These are phyloP conservation scores for Drosophila merina DNA, from an alignment of 2,888 invertebrate genomes.

Conservation along the genomic window DNA sequence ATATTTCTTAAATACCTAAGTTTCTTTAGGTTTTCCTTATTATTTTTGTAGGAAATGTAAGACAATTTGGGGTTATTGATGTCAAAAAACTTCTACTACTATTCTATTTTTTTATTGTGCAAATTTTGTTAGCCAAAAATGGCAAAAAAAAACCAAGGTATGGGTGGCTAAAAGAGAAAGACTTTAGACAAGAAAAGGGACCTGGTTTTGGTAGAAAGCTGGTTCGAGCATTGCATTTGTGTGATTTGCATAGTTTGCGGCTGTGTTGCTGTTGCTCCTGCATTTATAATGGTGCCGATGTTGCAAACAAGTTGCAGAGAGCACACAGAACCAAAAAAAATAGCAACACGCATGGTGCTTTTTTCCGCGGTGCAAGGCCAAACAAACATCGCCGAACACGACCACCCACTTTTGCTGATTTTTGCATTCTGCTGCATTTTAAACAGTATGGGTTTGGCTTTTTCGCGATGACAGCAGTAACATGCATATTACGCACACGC, in stretches of 20 bases:
- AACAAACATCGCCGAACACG: slow-evolving; percentile 53
- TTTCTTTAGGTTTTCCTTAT: no score
- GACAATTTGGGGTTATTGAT: no score
- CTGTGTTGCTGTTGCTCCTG: slow-evolving; percentile 45
- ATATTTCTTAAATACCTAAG: background rate
- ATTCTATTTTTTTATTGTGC: background rate
- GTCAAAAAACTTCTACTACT: no score
- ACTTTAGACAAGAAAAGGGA: slow-evolving; percentile 5
- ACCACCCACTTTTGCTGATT: slow-evolving; percentile 3
- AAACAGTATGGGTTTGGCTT: slow-evolving; percentile 58
- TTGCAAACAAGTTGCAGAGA: slow-evolving; percentile 38
- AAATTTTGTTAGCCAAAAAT: background rate
- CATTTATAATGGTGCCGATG: slow-evolving; percentile 73
- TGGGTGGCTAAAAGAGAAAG: slow-evolving; percentile 13
- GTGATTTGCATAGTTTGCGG: slow-evolving; percentile 72
- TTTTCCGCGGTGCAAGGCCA: slow-evolving; percentile 42
- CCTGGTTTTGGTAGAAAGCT: slow-evolving; percentile 3
- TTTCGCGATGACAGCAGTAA: slow-evolving; percentile 71
- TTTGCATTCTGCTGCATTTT: slow-evolving; percentile 70
- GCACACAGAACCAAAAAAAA: background rate
- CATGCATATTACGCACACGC: slow-evolving; percentile 59
- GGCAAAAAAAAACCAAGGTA: slow-evolving; percentile 7
- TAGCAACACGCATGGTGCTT: slow-evolving; percentile 68
- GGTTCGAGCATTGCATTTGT: slow-evolving; percentile 45
- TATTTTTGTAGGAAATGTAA: no score